These are phyloP conservation scores for Theodoxus fluviatilis DNA, from an alignment of 2,888 invertebrate genomes.

Conservation along the genomic window DNA sequence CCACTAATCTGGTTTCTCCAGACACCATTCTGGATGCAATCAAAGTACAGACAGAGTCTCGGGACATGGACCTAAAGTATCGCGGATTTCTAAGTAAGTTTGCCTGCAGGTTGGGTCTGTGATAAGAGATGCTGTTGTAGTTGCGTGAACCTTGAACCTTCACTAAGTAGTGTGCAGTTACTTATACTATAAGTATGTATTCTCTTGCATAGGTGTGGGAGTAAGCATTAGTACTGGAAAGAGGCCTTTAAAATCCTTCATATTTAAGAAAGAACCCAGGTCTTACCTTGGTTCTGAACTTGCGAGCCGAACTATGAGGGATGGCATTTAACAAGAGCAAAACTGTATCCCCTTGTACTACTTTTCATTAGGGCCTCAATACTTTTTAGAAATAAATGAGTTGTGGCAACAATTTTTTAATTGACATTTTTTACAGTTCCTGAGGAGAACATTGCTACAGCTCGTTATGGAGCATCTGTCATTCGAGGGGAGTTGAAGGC, in stretches of 20 bases:
- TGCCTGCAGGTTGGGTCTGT: not conserved
- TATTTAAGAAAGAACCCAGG: no score
- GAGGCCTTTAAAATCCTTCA: no score
- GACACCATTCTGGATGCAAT: constrained; percentile 95
- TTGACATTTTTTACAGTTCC: constrained; percentile 71
- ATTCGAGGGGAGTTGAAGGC: constrained; percentile 88
- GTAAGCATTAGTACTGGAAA: no score
- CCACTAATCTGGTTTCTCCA: constrained; percentile 84
- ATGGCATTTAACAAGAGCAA: no score
- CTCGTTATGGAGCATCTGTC: constrained; percentile 83
- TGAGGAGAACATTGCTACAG: constrained; percentile 90
- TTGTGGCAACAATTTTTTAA: no score
- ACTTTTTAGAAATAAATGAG: no score
- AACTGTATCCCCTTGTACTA: no score
- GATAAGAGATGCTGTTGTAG: not conserved
- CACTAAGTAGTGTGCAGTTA: not conserved
- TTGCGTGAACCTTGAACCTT: not conserved
- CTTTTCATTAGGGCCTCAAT: no score
- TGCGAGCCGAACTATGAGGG: no score
- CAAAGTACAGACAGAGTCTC: constrained; percentile 81
- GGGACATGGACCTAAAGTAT: constrained; percentile 82
- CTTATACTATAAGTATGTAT: no score
- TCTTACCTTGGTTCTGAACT: no score
- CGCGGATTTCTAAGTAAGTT: constrained; percentile 72
- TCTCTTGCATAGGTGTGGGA: no score